phyloP scores from a whole-genome alignment of 2,888 invertebrate species.

The Coenonympha arcania region DNA sequence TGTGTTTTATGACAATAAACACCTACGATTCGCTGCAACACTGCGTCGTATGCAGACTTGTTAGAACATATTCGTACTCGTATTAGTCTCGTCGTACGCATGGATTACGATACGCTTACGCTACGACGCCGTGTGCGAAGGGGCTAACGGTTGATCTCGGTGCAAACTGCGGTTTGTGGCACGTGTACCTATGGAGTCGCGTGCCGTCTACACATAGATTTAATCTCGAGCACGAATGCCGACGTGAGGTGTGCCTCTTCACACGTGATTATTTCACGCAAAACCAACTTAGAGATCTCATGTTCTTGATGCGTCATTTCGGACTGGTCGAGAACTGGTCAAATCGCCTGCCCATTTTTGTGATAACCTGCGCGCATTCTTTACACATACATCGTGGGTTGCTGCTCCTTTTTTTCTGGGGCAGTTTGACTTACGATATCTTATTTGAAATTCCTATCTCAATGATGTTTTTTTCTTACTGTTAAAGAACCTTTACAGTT shows the following conservation, averaged over 20 bases:
- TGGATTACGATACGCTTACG: too few species aligned
- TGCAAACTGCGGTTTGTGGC: conserved; percentile 37
- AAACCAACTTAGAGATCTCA: conserved; percentile 55
- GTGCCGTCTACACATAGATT: conserved; percentile 61
- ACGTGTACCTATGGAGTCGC: conserved; percentile 56
- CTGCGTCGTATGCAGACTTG: too few species aligned
- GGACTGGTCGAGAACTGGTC: conserved; percentile 35
- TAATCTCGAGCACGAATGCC: conserved; percentile 61
- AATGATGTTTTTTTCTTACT: neutral
- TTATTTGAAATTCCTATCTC: conserved; percentile 9
- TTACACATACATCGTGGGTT: conserved; percentile 15
- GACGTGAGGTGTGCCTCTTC: conserved; percentile 67
- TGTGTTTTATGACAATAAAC: too few species aligned
- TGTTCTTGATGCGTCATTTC: conserved; percentile 55
- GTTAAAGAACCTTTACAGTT: neutral
- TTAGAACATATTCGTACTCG: too few species aligned
- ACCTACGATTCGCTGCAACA: too few species aligned
- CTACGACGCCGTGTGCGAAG: too few species aligned
- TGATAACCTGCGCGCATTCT: conserved; percentile 28
- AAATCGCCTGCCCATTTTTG: conserved; percentile 33
- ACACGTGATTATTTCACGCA: conserved; percentile 63
- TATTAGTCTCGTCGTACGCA: too few species aligned
- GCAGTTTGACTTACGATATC: conserved; percentile 14
- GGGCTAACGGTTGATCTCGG: conserved; percentile 35
- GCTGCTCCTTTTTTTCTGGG: conserved; percentile 13